These are phyloP conservation scores for Dendroctonus valens DNA, from an alignment of 1,140 invertebrate genomes.

Conservation along the genomic window DNA sequence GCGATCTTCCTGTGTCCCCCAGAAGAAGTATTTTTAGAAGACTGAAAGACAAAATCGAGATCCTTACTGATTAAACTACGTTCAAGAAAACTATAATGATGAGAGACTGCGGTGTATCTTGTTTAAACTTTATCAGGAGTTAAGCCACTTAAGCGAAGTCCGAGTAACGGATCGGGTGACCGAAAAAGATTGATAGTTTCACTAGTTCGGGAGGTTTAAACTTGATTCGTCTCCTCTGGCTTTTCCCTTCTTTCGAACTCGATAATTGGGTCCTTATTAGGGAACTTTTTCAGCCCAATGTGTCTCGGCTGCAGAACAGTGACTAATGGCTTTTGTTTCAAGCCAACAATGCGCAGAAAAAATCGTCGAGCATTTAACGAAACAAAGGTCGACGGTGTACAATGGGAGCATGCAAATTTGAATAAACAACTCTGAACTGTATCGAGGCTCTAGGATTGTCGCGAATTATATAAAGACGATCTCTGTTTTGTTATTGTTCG, in stretches of 20 bases:
- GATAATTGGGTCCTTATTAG: no score
- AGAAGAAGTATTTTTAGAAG: no score
- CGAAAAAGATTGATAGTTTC: constrained; percentile 22
- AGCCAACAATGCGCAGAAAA: no score
- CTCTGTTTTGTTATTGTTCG: constrained; percentile 27
- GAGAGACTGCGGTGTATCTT: constrained; percentile 15
- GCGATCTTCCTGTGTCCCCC: no score
- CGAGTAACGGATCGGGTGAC: constrained; percentile 21
- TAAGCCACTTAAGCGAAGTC: constrained; percentile 21
- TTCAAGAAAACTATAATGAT: constrained; percentile 17
- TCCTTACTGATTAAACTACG: no score
- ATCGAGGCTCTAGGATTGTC: constrained; percentile 28
- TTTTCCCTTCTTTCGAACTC: not conserved
- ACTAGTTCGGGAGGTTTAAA: constrained; percentile 13
- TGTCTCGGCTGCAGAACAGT: no score
- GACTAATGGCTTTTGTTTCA: no score
- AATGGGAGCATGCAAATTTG: no score
- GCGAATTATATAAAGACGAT: constrained; percentile 32
- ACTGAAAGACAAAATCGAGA: no score
- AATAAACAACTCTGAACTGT: constrained; percentile 35
- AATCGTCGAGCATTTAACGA: no score
- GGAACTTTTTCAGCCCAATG: no score
- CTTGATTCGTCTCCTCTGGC: constrained; percentile 6
- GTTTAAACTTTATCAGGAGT: constrained; percentile 12
- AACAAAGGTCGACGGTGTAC: no score